Base-by-base conservation (phyloP, 2,888 invertebrate genomes). In the Hemaris fuciformis region DNA sequence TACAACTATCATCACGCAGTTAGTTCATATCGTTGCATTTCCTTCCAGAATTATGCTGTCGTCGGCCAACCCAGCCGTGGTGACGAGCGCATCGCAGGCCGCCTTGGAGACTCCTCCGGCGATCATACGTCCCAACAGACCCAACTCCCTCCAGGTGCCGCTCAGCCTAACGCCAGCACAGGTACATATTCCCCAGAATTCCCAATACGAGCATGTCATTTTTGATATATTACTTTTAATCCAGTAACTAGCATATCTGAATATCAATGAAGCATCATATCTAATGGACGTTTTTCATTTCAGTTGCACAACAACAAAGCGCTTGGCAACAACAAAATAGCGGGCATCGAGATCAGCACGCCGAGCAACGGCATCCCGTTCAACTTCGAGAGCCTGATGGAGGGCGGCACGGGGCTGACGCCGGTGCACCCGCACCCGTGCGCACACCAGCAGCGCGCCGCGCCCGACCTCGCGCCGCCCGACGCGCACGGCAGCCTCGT, bases 351-450 rank as follows among this genome's bases (percentile, higher is more conserved):
- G 74, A 97, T 98, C 76, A 96, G 96, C 67, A 97, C 97, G 10
- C 98, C 98, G 0, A 97, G 97, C 66, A 96, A 95, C 75, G 98
- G 97, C 59, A 95, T 97, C 70, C 95, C 95, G 73, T 97, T 98
- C 89, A 98, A 97, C 87, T 98, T 97, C 84, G 98, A 98, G 78
- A 97, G 97, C 71, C 93, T 98, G 65, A 97, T 98, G 96, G 98
- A 97, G 75, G 98, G 98, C 59, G 98, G 98, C 76, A 98, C 98
- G 1, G 98, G 98, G 0, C 92, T 98, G 57, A 98, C 98, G 6
- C 98, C 98, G 0, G 96, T 97, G 38, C 89, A 89, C 77, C 89
- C 89, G 94, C 95, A 96, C 62, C 96, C 96, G 23, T 97, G 97
- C 89, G 95, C 96, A 65, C 95, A 95, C 69, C 96, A 97, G 85